Evolutionary conservation across 2,888 invertebrate genomes (phyloP), one percentile per base, ranked within the genome.

Genomic region (Physocephala rufipes): DNA sequence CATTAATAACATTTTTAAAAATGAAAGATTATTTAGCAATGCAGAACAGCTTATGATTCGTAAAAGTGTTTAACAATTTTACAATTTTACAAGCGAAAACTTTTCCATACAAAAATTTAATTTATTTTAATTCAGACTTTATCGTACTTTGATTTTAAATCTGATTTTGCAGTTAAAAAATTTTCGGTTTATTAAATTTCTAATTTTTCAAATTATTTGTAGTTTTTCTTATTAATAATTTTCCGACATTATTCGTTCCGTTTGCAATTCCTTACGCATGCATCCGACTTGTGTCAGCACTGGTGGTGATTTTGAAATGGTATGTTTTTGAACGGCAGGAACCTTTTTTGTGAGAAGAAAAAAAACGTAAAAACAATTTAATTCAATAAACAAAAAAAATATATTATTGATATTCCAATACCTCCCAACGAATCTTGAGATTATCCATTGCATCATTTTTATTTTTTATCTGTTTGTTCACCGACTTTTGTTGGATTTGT

Each of bases 201-300:
- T 59, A 26, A 2, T 59, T 36, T 36, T 7, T 4, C 9, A 9
- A 7, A 36, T 36, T 36, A 9, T 9, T 36, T 36, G 5, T 4
- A 9, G 5, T 36, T 12, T 0, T 0, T 26, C n/a, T n/a, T n/a
- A n/a, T 36, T 63, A 70, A 45, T 55, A 70, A 19, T 74, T 71
- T 21, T 91, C 90, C 75, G 90, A 83, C 76, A 89, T 88, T 72
- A 91, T 80, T 80, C 91, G 90, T 71, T 91, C 91, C 58, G 90
- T 85, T 76, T 91, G 91, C 77, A 92, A 79, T 77, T 92, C 91
- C 77, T 90, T 87, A 53, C 91, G 83, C 71, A 92, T 91, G 16
- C 91, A 91, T 0, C 91, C 92, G 49, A 92, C 82, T 80, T 92
- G 91, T 0, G 91, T 91, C 74, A 92, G 78, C 72, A 91, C 90